A percentile compares a stretch with the other conserved stretches of the same genome.
Conservation (phyloP, 2,888 invertebrate genomes). For the Deroplatys truncata region DNA sequence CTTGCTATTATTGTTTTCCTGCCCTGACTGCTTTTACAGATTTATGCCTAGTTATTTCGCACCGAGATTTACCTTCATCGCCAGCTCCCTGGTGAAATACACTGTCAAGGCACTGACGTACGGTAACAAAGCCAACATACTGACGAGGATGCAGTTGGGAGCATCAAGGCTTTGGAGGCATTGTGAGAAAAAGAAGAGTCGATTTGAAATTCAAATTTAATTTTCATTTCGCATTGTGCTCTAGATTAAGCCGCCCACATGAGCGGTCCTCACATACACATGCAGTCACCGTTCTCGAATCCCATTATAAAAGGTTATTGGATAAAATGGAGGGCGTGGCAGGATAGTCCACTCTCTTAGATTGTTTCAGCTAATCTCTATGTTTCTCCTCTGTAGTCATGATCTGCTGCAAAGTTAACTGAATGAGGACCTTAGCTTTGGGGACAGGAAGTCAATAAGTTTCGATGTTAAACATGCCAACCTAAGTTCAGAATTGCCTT, state of each 20-base stretch:
- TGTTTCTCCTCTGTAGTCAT: neutral
- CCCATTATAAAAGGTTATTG: neutral
- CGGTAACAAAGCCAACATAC: neutral
- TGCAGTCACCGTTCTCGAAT: neutral
- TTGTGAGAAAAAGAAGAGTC: neutral
- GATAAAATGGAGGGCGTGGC: neutral
- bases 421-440: too few species aligned
- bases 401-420: too few species aligned
- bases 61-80: too few species aligned
- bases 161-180: neutral
- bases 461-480: too few species aligned
- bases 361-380: neutral
- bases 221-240: neutral
- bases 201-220: constrained; percentile 16
- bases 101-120: too few species aligned
- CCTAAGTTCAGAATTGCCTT: too few species aligned
- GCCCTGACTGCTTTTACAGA: too few species aligned
- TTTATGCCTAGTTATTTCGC: too few species aligned
- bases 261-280: too few species aligned
- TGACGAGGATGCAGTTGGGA: neutral
- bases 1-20: neutral
- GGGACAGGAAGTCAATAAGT: too few species aligned
- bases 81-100: too few species aligned
- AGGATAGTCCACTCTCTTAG: neutral
- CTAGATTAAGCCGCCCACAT: neutral